Evolutionary conservation across 2,113 vertebrate genomes (phyloP).

Genomic region (Nibea albiflora): DNA sequence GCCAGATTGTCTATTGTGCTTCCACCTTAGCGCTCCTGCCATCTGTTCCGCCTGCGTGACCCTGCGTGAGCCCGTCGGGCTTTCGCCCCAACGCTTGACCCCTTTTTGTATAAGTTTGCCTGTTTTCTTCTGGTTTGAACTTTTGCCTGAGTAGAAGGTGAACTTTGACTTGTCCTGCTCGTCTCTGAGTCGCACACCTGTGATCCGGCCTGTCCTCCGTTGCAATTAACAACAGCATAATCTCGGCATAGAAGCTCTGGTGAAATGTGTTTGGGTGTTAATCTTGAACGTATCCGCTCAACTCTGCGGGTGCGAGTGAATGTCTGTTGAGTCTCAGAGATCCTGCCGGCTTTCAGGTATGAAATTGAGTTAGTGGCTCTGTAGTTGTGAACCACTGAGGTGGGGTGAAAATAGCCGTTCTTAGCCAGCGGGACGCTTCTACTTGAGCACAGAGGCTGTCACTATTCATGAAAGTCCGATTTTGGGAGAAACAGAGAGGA

Average conservation of each 20-base stretch:
- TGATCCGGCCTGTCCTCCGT: not conserved
- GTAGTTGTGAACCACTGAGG: constrained; percentile 44
- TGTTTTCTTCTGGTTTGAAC: not conserved
- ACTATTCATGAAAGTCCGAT: constrained; percentile 71
- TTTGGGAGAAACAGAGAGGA: constrained; percentile 23
- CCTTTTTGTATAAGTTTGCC: not conserved
- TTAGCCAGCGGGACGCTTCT: constrained; percentile 44
- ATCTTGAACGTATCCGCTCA: constrained; percentile 18
- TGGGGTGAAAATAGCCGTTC: constrained; percentile 31
- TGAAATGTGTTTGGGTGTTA: constrained; percentile 23
- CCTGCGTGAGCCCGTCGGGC: not conserved
- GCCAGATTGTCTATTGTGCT: not conserved
- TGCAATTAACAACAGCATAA: not conserved
- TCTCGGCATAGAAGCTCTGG: not conserved
- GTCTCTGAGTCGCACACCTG: not conserved
- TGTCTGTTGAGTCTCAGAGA: constrained; percentile 52
- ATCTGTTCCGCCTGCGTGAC: constrained; percentile 12
- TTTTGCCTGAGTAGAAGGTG: not conserved
- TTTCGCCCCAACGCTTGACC: not conserved
- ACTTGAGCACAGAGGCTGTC: constrained; percentile 64
- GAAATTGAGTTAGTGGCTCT: constrained; percentile 62
- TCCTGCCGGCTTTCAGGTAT: constrained; percentile 43
- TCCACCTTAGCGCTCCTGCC: not conserved
- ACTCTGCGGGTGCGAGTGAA: constrained; percentile 21
- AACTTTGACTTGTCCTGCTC: not conserved